phyloP scores from a whole-genome alignment of 2,888 invertebrate species.

The Sericinus montela region DNA sequence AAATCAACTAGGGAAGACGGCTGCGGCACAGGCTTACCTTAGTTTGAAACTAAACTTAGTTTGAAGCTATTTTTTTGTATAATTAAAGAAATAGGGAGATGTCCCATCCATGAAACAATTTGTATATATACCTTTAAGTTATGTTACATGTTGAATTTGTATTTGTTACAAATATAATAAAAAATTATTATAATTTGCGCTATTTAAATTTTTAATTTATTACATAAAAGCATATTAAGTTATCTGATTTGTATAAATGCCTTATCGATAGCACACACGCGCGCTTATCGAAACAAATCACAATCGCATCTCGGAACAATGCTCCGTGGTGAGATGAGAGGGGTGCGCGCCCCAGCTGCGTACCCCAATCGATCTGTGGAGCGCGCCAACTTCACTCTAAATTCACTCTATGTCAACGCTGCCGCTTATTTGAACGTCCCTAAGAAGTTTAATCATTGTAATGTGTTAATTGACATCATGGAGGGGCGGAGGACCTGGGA shows the following conservation, averaged over 20 bases:
- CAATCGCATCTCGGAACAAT: constrained; percentile 67
- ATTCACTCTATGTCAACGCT: constrained; percentile 61
- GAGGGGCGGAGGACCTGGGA: constrained; percentile 74
- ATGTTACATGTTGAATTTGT: too few species aligned
- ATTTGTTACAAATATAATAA: too few species aligned
- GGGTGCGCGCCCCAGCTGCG: constrained; percentile 79
- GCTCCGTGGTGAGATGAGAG: constrained; percentile 61
- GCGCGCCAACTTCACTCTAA: constrained; percentile 50
- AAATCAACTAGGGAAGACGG: too few species aligned
- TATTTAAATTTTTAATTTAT: too few species aligned
- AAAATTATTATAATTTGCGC: too few species aligned
- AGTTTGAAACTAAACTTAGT: too few species aligned
- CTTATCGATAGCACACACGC: constrained; percentile 41
- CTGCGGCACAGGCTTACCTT: too few species aligned
- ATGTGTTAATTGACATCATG: constrained; percentile 58
- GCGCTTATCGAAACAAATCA: constrained; percentile 55
- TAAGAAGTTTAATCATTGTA: constrained; percentile 33
- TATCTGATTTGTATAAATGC: constrained; percentile 30
- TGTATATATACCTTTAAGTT: too few species aligned
- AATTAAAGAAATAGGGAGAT: too few species aligned
- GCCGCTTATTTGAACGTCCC: constrained; percentile 46
- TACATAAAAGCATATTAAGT: not conserved
- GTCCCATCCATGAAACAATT: too few species aligned
- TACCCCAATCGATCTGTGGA: constrained; percentile 71
- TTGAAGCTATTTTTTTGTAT: too few species aligned